Conservation (phyloP, 2,113 vertebrate genomes). For the Toxotes chatareus region DNA sequence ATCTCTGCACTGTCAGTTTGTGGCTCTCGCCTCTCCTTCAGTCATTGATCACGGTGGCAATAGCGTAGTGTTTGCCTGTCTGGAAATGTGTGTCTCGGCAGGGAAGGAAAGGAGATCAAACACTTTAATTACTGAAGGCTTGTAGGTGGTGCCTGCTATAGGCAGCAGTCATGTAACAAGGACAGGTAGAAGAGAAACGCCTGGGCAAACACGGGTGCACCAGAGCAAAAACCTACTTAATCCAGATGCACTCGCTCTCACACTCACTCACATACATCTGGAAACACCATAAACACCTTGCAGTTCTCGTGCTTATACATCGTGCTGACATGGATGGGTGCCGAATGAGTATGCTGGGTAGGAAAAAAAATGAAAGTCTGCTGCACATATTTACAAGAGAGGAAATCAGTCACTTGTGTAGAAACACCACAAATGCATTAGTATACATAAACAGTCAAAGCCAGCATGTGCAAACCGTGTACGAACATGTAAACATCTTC, state of each 20-base stretch:
- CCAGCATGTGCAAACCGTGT: not conserved
- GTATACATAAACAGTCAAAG: conserved; percentile 31
- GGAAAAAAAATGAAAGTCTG: conserved; percentile 15
- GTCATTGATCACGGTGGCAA: conserved; percentile 83
- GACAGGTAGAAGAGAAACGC: conserved; percentile 73
- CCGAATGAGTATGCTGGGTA: not conserved
- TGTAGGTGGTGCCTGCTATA: conserved; percentile 80
- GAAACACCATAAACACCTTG: conserved; percentile 47
- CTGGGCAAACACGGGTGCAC: conserved; percentile 45
- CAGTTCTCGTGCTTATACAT: conserved; percentile 21
- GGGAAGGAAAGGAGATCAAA: conserved; percentile 82
- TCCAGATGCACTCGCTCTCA: conserved; percentile 40
- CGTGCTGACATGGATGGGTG: conserved; percentile 35
- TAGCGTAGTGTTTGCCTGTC: conserved; percentile 65
- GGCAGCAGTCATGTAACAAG: conserved; percentile 72
- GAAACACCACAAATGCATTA: conserved; percentile 28
- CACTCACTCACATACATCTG: not conserved
- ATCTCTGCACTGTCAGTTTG: conserved; percentile 80
- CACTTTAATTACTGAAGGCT: conserved; percentile 83
- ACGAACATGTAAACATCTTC: not conserved
- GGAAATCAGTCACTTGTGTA: conserved; percentile 38
- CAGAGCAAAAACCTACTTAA: conserved; percentile 51
- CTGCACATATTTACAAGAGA: conserved; percentile 28
- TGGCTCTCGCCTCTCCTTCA: conserved; percentile 69
- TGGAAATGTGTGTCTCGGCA: conserved; percentile 71